Evolutionary conservation across 2,888 invertebrate genomes (phyloP), one percentile per base, ranked within the genome.

Genomic region (Thymelicus lineola): DNA sequence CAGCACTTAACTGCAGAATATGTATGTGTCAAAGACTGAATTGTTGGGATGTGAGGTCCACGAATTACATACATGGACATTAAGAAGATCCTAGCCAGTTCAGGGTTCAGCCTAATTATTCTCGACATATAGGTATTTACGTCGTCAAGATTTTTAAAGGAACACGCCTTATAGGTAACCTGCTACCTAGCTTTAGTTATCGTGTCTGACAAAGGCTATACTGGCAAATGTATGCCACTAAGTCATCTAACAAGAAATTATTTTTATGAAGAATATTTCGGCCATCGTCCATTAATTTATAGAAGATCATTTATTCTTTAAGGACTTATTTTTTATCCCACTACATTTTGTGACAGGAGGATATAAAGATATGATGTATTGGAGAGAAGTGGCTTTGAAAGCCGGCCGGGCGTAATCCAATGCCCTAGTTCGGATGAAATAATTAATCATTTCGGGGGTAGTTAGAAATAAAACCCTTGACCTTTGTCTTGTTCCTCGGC

Each of bases 381-480:
- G 77, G 75, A 71, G 73, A 75, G 72, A 75, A 76, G 75, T 78
- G 77, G 79, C 80, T 78, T 79, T 80, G 75, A 76, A 79, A 79
- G 79, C 73, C 76, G 78, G 72, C 75, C 77, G 75, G 74, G 72
- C 80, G 79, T 81, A 75, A 79, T 80, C 79, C 79, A 79, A 81
- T 78, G 80, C 74, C 77, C 75, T 74, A 74, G 72, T 77, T 71
- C 69, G 68, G 67, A 62, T 68, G 14, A 35, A 66, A 60, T 73
- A 72, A 75, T 73, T 75, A 71, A 75, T 75, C 70, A 71, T 73
- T 71, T 72, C 53, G 38, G 71, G 67, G 65, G 36, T 64, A 58
- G 62, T 45, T 63, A 64, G 61, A 62, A 67, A 53, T 45, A 60
- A 69, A 64, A 72, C 73, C 73, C 63, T 58, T 48, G 61, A 64